phyloP scores from a whole-genome alignment of 2,888 invertebrate species.

The Andrena flavipes region DNA sequence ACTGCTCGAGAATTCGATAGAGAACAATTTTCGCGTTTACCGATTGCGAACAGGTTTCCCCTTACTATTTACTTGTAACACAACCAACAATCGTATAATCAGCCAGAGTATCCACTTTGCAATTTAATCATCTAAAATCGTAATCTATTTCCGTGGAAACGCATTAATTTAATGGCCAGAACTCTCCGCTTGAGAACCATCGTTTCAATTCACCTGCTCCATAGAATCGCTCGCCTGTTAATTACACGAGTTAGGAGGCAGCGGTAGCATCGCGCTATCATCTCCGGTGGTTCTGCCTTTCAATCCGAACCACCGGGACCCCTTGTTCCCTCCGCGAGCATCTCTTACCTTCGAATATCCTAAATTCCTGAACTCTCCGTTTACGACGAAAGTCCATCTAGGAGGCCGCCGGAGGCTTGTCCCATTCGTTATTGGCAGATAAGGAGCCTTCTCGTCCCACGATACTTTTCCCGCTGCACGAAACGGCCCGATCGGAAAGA shows the following conservation, averaged over 20 bases:
- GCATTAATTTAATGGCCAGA: neutral
- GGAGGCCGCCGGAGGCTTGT: constrained; percentile 47
- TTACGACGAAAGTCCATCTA: constrained; percentile 71
- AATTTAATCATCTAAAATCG: too few relatives aligned
- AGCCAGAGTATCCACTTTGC: too few relatives aligned
- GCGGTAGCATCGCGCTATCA: constrained; percentile 59
- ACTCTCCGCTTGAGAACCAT: constrained; percentile 60
- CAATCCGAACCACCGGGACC: constrained; percentile 31
- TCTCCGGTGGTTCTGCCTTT: constrained; percentile 60
- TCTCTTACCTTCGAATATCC: constrained; percentile 57
- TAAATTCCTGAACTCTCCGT: constrained; percentile 54
- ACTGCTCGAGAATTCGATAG: neutral
- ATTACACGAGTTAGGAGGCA: constrained; percentile 69
- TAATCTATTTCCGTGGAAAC: too few relatives aligned
- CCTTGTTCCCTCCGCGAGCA: neutral
- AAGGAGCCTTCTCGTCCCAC: constrained; percentile 37
- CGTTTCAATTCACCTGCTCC: constrained; percentile 72
- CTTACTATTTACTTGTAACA: too few relatives aligned
- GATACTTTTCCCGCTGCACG: neutral
- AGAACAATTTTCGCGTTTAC: neutral
- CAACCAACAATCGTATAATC: too few relatives aligned
- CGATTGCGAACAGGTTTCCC: too few relatives aligned
- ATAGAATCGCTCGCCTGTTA: constrained; percentile 74
- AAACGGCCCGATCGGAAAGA: neutral
- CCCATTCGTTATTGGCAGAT: constrained; percentile 62